Conservation (phyloP, 2,797 vertebrate genomes). For the Hippopotamyrus pictus region DNA sequence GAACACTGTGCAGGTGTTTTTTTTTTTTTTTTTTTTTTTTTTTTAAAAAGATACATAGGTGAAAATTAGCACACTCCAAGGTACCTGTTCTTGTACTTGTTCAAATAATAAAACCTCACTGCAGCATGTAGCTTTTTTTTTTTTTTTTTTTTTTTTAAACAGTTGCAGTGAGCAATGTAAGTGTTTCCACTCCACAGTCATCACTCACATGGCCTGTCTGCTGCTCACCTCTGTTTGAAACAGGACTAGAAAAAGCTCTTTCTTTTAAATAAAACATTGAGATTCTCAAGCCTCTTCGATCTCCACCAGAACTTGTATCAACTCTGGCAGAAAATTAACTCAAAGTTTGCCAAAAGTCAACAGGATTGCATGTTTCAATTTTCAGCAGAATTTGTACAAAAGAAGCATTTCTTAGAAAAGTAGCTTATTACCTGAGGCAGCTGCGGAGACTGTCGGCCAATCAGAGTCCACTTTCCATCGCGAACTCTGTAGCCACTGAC, state of each 20-base stretch:
- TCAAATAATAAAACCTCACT: no score
- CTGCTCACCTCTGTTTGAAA: not conserved
- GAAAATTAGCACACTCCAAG: not conserved
- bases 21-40: no score
- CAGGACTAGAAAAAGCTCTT: not conserved
- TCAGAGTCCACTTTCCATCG: conserved; percentile 80
- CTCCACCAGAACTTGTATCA: not conserved
- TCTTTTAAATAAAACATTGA: not conserved
- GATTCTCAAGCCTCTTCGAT: not conserved
- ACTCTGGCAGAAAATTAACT: not conserved
- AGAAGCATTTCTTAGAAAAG: not conserved
- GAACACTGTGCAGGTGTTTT: not conserved
- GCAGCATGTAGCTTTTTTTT: no score
- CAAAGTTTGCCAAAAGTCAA: not conserved
- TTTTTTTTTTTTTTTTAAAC: not conserved
- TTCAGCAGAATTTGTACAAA: not conserved
- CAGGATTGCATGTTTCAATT: not conserved
- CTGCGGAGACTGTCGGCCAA: conserved; percentile 90
- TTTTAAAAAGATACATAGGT: not conserved
- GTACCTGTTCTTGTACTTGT: not conserved
- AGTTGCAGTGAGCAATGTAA: no score
- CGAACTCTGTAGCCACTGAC: conserved; percentile 91
- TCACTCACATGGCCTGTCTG: not conserved
- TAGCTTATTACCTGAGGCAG: conserved; percentile 76
- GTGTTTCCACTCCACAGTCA: not conserved